Evolutionary conservation across 1,140 invertebrate genomes (phyloP).

Genomic region (Helicoverpa armigera): DNA sequence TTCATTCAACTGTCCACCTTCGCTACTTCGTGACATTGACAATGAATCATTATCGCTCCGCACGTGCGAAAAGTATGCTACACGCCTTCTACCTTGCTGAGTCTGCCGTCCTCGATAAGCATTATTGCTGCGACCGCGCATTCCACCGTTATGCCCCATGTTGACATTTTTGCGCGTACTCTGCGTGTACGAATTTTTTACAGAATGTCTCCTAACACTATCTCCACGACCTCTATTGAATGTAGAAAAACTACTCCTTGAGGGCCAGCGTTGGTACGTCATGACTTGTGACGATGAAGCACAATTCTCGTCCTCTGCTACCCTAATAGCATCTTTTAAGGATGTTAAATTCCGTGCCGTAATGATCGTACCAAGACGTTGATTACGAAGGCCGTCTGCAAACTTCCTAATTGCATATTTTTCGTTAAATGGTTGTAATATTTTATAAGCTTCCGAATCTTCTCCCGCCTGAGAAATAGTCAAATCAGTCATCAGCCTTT

Average conservation of each 20-base stretch:
- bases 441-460: not conserved
- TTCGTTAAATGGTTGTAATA: not conserved
- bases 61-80: not conserved
- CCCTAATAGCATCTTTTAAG: conserved; percentile 29
- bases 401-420: conserved; percentile 11
- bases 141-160: not conserved
- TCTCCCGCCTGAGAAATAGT: conserved; percentile 22
- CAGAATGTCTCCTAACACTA: not conserved
- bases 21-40: not conserved
- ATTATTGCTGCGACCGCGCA: conserved; percentile 22
- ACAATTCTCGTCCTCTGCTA: conserved; percentile 9
- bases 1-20: not conserved
- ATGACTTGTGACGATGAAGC: conserved; percentile 20
- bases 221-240: not conserved
- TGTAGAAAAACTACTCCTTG: not conserved
- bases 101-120: not conserved
- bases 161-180: conserved; percentile 1
- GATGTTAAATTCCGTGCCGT: conserved; percentile 2
- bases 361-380: not conserved
- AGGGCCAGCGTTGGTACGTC: not conserved
- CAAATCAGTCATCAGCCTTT: conserved; percentile 8
- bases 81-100: conserved; percentile 2
- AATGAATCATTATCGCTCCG: not conserved
- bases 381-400: conserved; percentile 6
- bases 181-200: not conserved